Evolutionary conservation across 2,113 vertebrate species (phyloP).

Genomic region (Gulo gulo): DNA sequence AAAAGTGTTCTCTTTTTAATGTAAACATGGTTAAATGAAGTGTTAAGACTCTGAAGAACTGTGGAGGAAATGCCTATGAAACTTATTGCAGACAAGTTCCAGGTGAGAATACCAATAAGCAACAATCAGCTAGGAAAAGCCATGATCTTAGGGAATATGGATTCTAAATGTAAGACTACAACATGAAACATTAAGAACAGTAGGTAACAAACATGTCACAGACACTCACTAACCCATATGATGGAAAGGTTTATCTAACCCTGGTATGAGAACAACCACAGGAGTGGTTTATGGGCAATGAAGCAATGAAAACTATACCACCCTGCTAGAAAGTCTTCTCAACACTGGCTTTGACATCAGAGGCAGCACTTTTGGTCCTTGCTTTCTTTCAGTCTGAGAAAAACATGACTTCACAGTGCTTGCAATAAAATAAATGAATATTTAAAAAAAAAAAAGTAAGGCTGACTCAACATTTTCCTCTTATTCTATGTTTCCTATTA

Average conservation of each 20-base stretch:
- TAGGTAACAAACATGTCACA: not conserved
- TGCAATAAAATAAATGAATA: not conserved
- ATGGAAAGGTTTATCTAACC: not conserved
- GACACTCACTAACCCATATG: not conserved
- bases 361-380: not conserved
- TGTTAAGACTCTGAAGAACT: not conserved
- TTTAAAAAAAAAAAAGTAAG: not conserved
- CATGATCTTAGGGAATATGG: not conserved
- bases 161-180: not conserved
- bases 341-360: not conserved
- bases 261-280: not conserved
- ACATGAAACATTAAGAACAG: not conserved
- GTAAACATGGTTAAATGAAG: not conserved
- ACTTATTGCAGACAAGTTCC: not conserved
- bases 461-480: not conserved
- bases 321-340: fast-evolving
- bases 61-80: not conserved
- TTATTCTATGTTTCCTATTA: not conserved
- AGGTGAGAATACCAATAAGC: not conserved
- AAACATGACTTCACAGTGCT: not conserved
- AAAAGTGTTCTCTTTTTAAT: not conserved
- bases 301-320: not conserved
- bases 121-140: not conserved
- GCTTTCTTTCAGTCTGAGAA: not conserved
- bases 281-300: not conserved